Evolutionary conservation across 2,113 vertebrate genomes (phyloP).

Genomic region (Crypturellus undulatus): DNA sequence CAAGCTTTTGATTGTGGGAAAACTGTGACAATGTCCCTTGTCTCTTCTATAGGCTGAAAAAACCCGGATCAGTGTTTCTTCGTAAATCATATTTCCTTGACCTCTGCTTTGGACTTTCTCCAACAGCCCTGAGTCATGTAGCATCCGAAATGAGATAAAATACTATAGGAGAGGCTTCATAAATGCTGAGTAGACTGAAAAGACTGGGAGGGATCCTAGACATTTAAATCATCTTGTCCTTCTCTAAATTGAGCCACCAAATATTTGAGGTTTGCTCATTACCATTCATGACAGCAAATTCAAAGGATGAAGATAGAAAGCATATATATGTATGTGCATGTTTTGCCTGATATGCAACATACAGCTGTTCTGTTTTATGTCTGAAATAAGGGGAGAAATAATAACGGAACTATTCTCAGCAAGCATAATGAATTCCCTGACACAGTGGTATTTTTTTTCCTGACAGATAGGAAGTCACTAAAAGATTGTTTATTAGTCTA

Average conservation of each 20-base stretch:
- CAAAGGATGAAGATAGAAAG: conserved; percentile 28
- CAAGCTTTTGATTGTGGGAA: neutral
- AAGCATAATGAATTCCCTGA: conserved; percentile 43
- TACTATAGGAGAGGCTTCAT: neutral
- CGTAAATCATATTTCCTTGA: neutral
- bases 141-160: conserved; percentile 4
- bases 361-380: conserved; percentile 59
- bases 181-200: neutral
- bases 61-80: neutral
- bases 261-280: neutral
- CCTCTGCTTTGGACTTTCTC: neutral
- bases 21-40: neutral
- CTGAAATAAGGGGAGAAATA: conserved; percentile 49
- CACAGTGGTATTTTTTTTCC: neutral
- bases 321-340: conserved; percentile 39
- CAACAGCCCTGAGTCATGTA: neutral
- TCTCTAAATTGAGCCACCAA: neutral
- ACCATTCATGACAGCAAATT: conserved; percentile 37
- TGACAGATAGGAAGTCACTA: neutral
- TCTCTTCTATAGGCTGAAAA: neutral
- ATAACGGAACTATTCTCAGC: conserved; percentile 27
- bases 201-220: neutral
- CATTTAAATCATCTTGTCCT: neutral
- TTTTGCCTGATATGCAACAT: conserved; percentile 20
- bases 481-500: conserved; percentile 31